Base-by-base conservation (phyloP, 1,140 invertebrate genomes). In the Rhagoletis zephyria region DNA sequence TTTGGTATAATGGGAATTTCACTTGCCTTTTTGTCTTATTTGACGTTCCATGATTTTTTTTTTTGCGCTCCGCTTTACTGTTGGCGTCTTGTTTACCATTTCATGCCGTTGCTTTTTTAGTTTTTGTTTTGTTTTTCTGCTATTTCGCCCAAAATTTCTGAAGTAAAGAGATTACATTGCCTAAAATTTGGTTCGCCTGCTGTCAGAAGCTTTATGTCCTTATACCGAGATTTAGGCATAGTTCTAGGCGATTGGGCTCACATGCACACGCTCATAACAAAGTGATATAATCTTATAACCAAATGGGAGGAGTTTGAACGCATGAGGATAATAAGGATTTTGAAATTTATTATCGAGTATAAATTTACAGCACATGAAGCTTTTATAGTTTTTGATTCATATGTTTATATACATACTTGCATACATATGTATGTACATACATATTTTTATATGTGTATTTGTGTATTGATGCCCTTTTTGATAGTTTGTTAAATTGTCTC, bases 171-270 rank as follows among this genome's bases (percentile, higher is more conserved):
- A 81, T 81, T 74, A 45, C 67, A n/a, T 48, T 6, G 42, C 42
- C 16, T 16, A 42, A 74, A 42, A 10, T 42, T 59, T 59, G 9
- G 51, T 4, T 77, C 4, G 61, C 40, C 1, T 77, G 70, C 70
- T 77, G 70, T 81, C 74, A 56, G 6, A 3, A 30, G 10, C 5
- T n/a, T 81, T 51, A 9, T 51, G 74, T 59, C 7, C 45, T 81
- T 81, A 19, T n/a, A 48, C 16, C 48, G 48, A 56, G 74, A 51
- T 81, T 51, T 81, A n/a, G n/a, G 74, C 48, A 81, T 81, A 81
- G 48, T 81, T 81, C 56, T 59, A 81, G 74, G 48, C 74, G 74
- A 6, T 81, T 30, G 56, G 42, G 67, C 74, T 30, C 30, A n/a
- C 6, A 81, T 14, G 42, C 51, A 10, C 45, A 40, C 6, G 4